Conservation (phyloP, 2,888 invertebrate genomes). For the Orthosia gothica region DNA sequence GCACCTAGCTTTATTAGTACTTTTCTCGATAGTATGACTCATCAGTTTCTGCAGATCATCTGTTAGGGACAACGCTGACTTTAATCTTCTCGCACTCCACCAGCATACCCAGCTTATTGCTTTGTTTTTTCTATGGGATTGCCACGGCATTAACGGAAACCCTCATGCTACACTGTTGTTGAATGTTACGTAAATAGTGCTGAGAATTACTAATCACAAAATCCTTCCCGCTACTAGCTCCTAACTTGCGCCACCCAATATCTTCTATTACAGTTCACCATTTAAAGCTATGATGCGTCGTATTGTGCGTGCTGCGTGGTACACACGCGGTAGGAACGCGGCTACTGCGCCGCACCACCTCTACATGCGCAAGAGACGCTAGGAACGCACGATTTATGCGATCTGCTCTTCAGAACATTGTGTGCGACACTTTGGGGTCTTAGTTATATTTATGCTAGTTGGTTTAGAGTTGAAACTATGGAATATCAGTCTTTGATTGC, state of each 20-base stretch:
- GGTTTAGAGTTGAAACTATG: not conserved
- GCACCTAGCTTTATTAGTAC: no score
- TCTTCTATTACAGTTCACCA: conserved; percentile 66
- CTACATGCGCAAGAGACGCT: conserved; percentile 51
- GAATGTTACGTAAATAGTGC: not conserved
- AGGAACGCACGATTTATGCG: conserved; percentile 66
- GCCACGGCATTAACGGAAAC: no score
- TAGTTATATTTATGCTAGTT: conserved; percentile 43
- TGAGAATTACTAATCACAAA: no score
- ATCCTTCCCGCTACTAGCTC: not conserved
- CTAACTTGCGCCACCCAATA: conserved; percentile 35
- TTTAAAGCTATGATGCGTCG: conserved; percentile 70
- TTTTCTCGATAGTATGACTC: no score
- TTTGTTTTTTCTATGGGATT: no score
- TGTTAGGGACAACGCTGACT: no score
- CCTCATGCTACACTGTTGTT: no score
- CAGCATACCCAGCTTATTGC: no score
- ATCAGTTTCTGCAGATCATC: no score
- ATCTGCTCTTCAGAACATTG: conserved; percentile 45
- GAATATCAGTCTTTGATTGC: no score
- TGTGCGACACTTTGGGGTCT: conserved; percentile 38
- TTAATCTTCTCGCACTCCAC: no score
- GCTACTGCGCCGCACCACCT: conserved; percentile 32
- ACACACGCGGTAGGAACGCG: conserved; percentile 45
- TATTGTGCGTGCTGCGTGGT: conserved; percentile 70